phyloP scores from a whole-genome alignment of 23 tunicate species.

The Styela clava region DNA sequence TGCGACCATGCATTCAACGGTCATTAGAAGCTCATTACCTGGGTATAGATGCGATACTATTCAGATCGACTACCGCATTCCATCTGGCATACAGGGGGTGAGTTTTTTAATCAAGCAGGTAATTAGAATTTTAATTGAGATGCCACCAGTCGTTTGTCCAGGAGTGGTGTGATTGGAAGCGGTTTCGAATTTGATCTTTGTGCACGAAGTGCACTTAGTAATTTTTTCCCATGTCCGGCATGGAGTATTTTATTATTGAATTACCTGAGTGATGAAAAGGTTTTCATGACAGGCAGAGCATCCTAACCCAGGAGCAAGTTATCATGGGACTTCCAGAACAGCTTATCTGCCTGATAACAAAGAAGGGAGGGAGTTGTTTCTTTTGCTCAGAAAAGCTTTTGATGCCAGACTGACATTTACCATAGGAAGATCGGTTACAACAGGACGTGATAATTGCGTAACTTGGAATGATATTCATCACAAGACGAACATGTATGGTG shows the following conservation, averaged over 20 bases:
- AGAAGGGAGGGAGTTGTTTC: slow-evolving; percentile 16
- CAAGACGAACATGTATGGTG: slow-evolving; percentile 20
- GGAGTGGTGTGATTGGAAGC: no score
- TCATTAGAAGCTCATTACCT: background rate
- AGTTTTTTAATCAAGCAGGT: no score
- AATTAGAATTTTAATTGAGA: no score
- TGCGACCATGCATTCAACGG: background rate
- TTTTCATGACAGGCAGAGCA: slow-evolving; percentile 18
- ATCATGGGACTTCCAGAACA: slow-evolving; percentile 13
- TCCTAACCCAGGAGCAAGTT: slow-evolving; percentile 27
- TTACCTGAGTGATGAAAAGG: no score
- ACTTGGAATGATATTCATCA: slow-evolving; percentile 39
- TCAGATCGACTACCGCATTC: slow-evolving; percentile 1
- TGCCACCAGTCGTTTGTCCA: no score
- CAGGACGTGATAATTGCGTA: slow-evolving; percentile 16
- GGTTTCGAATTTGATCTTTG: no score
- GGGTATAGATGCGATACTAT: slow-evolving; percentile 14
- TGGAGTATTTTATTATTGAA: no score
- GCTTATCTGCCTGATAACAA: slow-evolving; percentile 22
- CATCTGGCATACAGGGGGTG: slow-evolving; percentile 22
- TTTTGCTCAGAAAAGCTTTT: slow-evolving; percentile 25
- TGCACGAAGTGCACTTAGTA: no score
- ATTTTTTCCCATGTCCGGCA: no score
- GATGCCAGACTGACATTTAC: slow-evolving; percentile 23
- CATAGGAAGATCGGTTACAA: slow-evolving; percentile 26